Conservation (phyloP, 2,113 vertebrate genomes). For the Leptosomus discolor region DNA sequence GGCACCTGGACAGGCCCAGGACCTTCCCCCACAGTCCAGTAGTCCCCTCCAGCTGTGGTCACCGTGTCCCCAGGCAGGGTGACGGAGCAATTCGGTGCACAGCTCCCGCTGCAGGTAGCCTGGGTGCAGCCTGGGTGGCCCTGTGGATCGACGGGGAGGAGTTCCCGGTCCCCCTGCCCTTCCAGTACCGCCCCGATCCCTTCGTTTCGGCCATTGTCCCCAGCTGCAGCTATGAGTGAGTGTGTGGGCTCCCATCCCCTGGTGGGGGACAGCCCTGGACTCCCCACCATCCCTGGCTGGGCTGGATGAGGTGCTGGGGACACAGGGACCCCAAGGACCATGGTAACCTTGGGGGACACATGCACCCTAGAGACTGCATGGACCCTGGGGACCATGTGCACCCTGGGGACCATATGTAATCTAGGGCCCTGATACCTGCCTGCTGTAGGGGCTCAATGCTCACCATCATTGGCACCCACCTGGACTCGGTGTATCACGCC, state of each 20-base stretch:
- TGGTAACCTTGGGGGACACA: background rate
- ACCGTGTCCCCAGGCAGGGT: conserved; percentile 17
- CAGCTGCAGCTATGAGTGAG: conserved; percentile 83
- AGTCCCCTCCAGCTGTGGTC: fast-evolving
- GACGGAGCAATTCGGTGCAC: conserved; percentile 44
- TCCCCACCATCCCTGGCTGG: background rate
- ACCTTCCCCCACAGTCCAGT: fast-evolving
- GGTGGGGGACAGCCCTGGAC: background rate
- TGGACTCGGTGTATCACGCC: conserved; percentile 82
- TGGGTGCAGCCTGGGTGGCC: conserved; percentile 13
- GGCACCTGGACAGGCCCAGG: fast-evolving
- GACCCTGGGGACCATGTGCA: background rate
- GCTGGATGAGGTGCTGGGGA: background rate
- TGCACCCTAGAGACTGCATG: too few relatives aligned
- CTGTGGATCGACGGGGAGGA: conserved; percentile 84
- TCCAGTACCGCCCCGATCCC: conserved; percentile 86
- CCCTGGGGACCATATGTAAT: background rate
- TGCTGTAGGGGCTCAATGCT: conserved; percentile 80
- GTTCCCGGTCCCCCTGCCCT: conserved; percentile 78
- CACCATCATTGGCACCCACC: conserved; percentile 82
- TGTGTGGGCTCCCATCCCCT: background rate
- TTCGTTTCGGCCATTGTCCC: conserved; percentile 76
- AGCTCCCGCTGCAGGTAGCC: background rate
- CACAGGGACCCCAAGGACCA: background rate
- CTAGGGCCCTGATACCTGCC: background rate